Base-by-base conservation (phyloP, 2,113 vertebrate genomes). In the Phylloscopus whistleri region DNA sequence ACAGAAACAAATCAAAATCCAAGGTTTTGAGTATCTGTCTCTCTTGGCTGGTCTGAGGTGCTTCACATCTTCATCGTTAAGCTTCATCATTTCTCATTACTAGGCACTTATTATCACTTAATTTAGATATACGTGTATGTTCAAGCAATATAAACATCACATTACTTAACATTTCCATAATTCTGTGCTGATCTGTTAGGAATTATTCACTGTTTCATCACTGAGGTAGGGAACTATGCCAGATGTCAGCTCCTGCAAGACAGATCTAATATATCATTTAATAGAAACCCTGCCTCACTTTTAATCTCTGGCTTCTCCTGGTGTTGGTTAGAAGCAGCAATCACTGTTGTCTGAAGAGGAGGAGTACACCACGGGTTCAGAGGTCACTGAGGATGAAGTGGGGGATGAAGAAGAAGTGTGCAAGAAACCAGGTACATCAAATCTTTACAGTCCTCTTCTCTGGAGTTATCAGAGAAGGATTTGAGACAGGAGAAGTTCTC, bases 321-420 rank as follows among this genome's bases (percentile, higher is more conserved):
- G 51, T 91, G 35, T 76, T 49, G 24, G 10, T 31, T 97, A 99
- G 99, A 99, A 98, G 79, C 99, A 99, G 72, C 99, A 99, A 53
- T 98, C 98, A 0, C 95, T 99, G 72, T 96, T 99, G 26, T 99
- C 99, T 75, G 99, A 99, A 96, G 99, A 99, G 39, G 99, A 99
- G 87, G 99, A 99, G 89, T 99, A 99, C 96, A 99, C 99, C 83
- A 99, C 99, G 0, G 99, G 99, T 66, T 99, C 99, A 62, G 99
- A 99, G 96, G 99, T 99, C 96, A 99, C 99, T 12, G 99, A 99
- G 87, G 99, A 99, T 94, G 99, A 99, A 97, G 99, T 99, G 21
- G 99, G 99, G 21, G 99, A 99, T 95, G 99, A 99, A 97, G 99
- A 99, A 96, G 99, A 99, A 97, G 95, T 98, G 33, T 98, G 98